Conservation (phyloP, 2,113 vertebrate species). For the Hippocampus mohnikei region DNA sequence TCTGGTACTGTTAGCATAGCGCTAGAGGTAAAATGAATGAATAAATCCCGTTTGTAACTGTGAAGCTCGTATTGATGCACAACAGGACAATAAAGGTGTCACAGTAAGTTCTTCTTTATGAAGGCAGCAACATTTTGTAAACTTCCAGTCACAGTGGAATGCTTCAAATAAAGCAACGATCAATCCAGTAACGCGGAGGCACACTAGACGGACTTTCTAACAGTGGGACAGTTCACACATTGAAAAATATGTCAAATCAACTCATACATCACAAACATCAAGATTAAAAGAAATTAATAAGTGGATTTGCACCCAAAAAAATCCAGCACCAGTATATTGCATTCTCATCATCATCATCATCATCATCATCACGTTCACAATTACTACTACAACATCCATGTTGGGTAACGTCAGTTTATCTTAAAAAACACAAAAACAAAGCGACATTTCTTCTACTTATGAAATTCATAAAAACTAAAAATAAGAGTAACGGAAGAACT, state of each 20-base stretch:
- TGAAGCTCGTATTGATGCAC: neutral
- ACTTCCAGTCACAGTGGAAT: neutral
- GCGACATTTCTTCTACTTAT: neutral
- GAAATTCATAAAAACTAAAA: conserved; percentile 8
- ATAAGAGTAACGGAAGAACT: conserved; percentile 22
- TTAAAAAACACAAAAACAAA: neutral
- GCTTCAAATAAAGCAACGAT: neutral
- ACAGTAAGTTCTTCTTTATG: neutral
- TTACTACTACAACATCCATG: neutral
- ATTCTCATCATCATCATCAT: neutral
- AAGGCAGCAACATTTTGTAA: neutral
- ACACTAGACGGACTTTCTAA: neutral
- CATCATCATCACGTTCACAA: neutral
- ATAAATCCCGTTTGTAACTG: neutral
- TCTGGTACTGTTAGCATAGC: conserved; percentile 29
- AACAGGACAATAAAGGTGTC: neutral
- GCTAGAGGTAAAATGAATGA: neutral
- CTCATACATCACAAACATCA: neutral
- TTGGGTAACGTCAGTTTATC: neutral
- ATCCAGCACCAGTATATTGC: neutral
- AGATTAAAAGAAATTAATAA: neutral
- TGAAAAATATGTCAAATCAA: neutral
- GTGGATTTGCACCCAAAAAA: neutral
- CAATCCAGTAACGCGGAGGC: neutral
- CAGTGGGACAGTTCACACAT: conserved; percentile 1